These are phyloP conservation scores for Argyrosomus japonicus DNA, from an alignment of 2,113 vertebrate species.

Conservation along the genomic window DNA sequence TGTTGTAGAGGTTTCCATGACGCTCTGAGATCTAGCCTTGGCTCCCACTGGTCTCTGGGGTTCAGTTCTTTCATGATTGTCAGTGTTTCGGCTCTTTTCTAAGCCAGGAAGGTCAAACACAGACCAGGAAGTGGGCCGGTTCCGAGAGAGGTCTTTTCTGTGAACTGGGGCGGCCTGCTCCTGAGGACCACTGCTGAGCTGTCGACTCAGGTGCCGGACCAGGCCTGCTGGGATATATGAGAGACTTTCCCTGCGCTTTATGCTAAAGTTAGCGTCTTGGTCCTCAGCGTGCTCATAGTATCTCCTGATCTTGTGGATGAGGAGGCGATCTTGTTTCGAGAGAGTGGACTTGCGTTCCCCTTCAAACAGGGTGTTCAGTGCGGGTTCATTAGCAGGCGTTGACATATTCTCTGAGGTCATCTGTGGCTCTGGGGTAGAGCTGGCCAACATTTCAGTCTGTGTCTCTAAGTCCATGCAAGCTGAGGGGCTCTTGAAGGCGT, in stretches of 20 bases:
- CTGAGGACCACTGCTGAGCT: slow-evolving; percentile 85
- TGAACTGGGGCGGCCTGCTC: slow-evolving; percentile 57
- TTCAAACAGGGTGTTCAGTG: slow-evolving; percentile 57
- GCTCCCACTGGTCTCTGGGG: slow-evolving; percentile 36
- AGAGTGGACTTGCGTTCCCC: slow-evolving; percentile 79
- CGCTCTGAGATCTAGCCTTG: slow-evolving; percentile 23
- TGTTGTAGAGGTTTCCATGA: slow-evolving; percentile 45
- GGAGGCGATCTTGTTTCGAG: slow-evolving; percentile 89
- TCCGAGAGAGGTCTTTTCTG: slow-evolving; percentile 59
- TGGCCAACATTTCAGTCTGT: slow-evolving; percentile 49
- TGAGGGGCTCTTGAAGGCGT: slow-evolving; percentile 84
- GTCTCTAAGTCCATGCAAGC: slow-evolving; percentile 85
- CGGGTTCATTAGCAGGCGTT: slow-evolving; percentile 37
- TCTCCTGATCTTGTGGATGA: slow-evolving; percentile 92
- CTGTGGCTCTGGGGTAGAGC: slow-evolving; percentile 42
- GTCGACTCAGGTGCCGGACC: slow-evolving; percentile 89
- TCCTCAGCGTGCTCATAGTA: slow-evolving; percentile 93
- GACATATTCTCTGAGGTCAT: slow-evolving; percentile 21
- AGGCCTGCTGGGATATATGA: slow-evolving; percentile 95
- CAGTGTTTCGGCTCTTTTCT: slow-evolving; percentile 49
- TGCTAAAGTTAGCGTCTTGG: slow-evolving; percentile 87
- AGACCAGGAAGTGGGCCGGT: slow-evolving; percentile 83
- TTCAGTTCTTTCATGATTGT: slow-evolving; percentile 17
- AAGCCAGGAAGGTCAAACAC: slow-evolving; percentile 85
- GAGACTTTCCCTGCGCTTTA: slow-evolving; percentile 93